These are phyloP conservation scores for Ammodytes marinus DNA, from an alignment of 2,113 vertebrate genomes.

Conservation along the genomic window DNA sequence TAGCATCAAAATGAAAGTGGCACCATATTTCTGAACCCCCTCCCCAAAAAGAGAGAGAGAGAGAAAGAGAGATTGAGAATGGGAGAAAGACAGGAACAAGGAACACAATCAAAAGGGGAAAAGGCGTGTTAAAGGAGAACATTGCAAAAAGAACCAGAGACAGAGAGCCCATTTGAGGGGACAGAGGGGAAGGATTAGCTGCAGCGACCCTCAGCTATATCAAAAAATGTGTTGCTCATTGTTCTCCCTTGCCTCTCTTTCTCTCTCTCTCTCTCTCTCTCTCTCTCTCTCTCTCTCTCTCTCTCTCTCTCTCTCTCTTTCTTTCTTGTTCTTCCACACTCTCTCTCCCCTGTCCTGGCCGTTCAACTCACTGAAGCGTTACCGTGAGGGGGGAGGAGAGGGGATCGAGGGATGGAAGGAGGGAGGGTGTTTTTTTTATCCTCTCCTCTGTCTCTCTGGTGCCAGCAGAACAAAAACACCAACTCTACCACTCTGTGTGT, in stretches of 20 bases:
- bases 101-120: conserved; percentile 71
- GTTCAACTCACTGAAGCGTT: conserved; percentile 86
- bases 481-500: conserved; percentile 74
- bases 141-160: conserved; percentile 67
- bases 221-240: conserved; percentile 88
- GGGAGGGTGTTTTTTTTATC: conserved; percentile 80
- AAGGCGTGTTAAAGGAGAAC: conserved; percentile 72
- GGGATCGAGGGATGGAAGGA: conserved; percentile 74
- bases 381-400: conserved; percentile 65
- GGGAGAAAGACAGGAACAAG: conserved; percentile 71
- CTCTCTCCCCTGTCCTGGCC: conserved; percentile 76
- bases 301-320: conserved; percentile 56
- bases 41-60: conserved; percentile 31
- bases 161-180: conserved; percentile 82
- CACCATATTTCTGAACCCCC: conserved; percentile 81
- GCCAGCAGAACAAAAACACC: conserved; percentile 82
- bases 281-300: conserved; percentile 29
- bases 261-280: conserved; percentile 50
- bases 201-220: conserved; percentile 86
- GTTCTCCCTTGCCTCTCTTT: conserved; percentile 79
- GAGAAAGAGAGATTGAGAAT: conserved; percentile 66
- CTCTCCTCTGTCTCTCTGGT: conserved; percentile 80
- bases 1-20: conserved; percentile 88
- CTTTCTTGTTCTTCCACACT: conserved; percentile 57
- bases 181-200: conserved; percentile 86